Evolutionary conservation across 2,797 vertebrate genomes (phyloP).

Genomic region (Acanthurus lineatus): DNA sequence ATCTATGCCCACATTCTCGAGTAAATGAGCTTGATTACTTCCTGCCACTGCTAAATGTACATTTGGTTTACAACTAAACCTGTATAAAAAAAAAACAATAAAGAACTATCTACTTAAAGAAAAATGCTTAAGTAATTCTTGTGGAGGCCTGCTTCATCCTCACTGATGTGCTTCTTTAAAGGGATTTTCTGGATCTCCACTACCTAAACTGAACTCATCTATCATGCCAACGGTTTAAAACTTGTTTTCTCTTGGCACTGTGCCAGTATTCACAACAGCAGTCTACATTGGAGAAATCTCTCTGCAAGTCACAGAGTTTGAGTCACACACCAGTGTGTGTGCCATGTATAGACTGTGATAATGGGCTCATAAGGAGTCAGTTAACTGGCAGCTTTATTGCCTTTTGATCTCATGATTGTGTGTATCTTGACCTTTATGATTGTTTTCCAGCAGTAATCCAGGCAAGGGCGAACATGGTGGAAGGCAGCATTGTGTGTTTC

Average conservation of each 20-base stretch:
- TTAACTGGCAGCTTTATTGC: constrained; percentile 23
- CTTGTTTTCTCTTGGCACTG: constrained; percentile 48
- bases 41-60: neutral
- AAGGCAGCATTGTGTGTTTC: neutral
- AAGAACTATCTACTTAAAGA: neutral
- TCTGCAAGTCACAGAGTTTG: constrained; percentile 41
- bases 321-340: constrained; percentile 56
- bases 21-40: neutral
- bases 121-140: neutral
- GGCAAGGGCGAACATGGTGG: neutral
- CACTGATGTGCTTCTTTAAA: constrained; percentile 2
- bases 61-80: neutral
- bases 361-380: constrained; percentile 49
- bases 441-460: neutral
- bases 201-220: constrained; percentile 23
- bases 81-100: neutral
- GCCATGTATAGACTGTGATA: constrained; percentile 57
- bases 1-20: too few species aligned
- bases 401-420: constrained; percentile 26
- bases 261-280: constrained; percentile 65
- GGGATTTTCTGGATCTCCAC: constrained; percentile 18
- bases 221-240: constrained; percentile 43
- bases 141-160: neutral
- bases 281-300: constrained; percentile 57
- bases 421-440: neutral